Percentiles rank a stretch among this genome's conserved stretches.
These are phyloP conservation scores for Gavialis gangeticus DNA, from an alignment of 2,113 vertebrate species.

Conservation along the genomic window DNA sequence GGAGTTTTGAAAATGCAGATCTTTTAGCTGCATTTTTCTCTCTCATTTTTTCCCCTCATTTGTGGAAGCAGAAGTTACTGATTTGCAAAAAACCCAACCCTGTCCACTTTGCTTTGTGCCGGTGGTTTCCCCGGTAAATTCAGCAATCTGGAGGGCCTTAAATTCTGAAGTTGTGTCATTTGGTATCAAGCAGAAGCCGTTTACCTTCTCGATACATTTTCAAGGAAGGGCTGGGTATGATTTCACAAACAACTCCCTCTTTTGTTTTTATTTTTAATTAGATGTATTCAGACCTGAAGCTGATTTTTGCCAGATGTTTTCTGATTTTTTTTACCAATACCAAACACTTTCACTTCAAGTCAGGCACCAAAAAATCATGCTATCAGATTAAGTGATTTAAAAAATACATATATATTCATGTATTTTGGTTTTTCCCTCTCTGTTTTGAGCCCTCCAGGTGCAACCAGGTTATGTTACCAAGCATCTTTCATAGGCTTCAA, in stretches of 20 bases:
- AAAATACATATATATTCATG: not conserved
- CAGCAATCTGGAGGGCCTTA: not conserved
- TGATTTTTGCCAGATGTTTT: not conserved
- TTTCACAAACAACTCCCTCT: not conserved
- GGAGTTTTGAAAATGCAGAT: accelerated
- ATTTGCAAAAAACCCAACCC: not conserved
- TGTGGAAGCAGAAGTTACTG: not conserved
- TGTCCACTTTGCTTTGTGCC: not conserved
- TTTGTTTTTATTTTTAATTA: not conserved
- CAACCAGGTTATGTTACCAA: not conserved
- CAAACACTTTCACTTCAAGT: not conserved
- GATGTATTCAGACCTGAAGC: no score
- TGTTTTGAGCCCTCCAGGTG: not conserved
- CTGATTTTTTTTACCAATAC: not conserved
- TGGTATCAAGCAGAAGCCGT: no score
- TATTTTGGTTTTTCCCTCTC: not conserved
- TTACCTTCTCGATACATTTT: not conserved
- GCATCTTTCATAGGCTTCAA: not conserved
- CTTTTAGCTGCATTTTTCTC: not conserved
- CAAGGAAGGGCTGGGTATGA: not conserved
- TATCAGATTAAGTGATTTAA: not conserved
- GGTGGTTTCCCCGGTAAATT: not conserved
- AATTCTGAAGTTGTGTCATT: not conserved
- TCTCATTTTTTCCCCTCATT: not conserved
- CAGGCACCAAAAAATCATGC: not conserved